Evolutionary conservation across 2,888 invertebrate species (phyloP), one percentile per base, ranked within the genome.

Genomic region (Agrotis ipsilon): DNA sequence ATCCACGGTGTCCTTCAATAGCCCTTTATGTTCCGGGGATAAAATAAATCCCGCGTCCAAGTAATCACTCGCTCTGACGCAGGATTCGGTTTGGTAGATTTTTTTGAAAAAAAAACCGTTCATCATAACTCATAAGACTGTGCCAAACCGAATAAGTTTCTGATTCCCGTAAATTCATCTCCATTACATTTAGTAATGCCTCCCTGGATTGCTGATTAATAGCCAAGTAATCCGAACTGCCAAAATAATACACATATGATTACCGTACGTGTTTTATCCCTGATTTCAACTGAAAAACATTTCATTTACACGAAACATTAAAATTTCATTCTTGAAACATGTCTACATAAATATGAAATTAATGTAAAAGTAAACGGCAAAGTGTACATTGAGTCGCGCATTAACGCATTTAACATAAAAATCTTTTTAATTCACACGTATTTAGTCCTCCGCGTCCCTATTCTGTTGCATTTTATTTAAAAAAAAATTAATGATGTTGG

Each of bases 401-500:
- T 87, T 89, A 90, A 86, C 73, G 89, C 88, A 86, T 89, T 91
- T 89, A 88, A 85, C 86, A 90, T 87, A 86, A 87, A 91, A 90
- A 88, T 86, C 86, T 88, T 90, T 90, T 88, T 88, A 88, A 90
- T 91, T 89, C 89, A 88, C 87, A 89, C 86, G 83, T 88, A 87
- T 86, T 74, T 75, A 75, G 70, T 82, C 48, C 21, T 64, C 39
- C 11, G 77, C 68, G 45, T 78, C 69, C 85, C 51, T 88, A 90
- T 89, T 90, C 87, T 81, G 43, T 59, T 24, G 9, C 3, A 49
- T 7, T 72, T 58, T 21, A 32, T 64, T 72, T 45, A 43, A 19
- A 27, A 27, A 49, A 11, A 21, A 67, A 68, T n/a, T 16, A n/a
- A 18, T 45, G 9, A n/a, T 14, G 2, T 3, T 27, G 4, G 16